Base-by-base conservation (phyloP, 2,888 invertebrate genomes). In the Notodonta dromedarius region DNA sequence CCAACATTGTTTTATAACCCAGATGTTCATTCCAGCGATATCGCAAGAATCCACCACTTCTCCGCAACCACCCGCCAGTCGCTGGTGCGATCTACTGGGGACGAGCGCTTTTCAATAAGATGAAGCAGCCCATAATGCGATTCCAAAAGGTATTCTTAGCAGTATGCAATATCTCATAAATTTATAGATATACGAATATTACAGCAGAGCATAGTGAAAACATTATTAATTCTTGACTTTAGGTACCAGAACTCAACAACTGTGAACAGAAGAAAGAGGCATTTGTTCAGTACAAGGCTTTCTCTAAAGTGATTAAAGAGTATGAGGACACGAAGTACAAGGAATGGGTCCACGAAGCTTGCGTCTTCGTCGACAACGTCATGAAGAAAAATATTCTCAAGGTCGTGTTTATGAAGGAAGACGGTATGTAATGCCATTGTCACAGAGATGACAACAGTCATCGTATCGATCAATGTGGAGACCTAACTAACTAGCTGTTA, bases 1-100 rank as follows among this genome's bases (percentile, higher is more conserved):
- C 5, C 46, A 46, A 46, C 5, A 46, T n/a, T 4, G n/a, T 46
- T n/a, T 46, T 46, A 11, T 1, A 11, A 42, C 12, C 9, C 11
- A 42, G 42, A 4, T 42, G 12, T 42, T 11, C 9, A 16, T 66
- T 69, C 0, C 73, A 96, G 96, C 94, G 94, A 76, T 95, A 90
- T 69, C 94, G 94, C 39, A 93, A 94, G 67, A 89, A 94, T 67
- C 97, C 97, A 0, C 96, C 97, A 0, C 83, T 97, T 44, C 94
- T 96, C 35, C 95, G 96, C 61, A 95, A 97, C 78, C 96, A 97
- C 74, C 97, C 98, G 0, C 96, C 96, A 0, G 94, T 95, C n/a
- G 96, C 97, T 5, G 98, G 98, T 9, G 95, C 97, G 16, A 97
- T 98, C 67, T 96, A 96, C 84, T 98, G 98, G 98, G 96, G 96